Base-by-base conservation (phyloP, 2,113 vertebrate genomes). In the Vidua macroura region DNA sequence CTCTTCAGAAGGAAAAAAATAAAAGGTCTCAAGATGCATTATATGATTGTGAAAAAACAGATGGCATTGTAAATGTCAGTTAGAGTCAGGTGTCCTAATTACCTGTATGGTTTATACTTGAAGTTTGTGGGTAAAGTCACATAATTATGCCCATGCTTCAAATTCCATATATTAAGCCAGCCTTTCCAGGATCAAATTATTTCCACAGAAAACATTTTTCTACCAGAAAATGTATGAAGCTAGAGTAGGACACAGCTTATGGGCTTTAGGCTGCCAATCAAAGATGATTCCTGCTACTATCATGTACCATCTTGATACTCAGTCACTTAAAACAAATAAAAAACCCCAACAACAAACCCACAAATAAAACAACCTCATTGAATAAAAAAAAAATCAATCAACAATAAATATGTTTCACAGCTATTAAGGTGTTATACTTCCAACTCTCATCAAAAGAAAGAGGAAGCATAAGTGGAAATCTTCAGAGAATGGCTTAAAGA, bases 261-360 rank as follows among this genome's bases (percentile, higher is more conserved):
- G 9, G 14, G 48, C 15, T 77, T 73, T 3, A 60, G 52, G 18
- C 9, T 64, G 39, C 6, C 18, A 55, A 4, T 51, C 9, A 60
- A 39, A 70, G 15, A 48, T 49, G 24, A 37, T 51, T 86, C 79
- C 37, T 55, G 24, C 6, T 51, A 44, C 35, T 64, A 44, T 33
- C 13, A 46, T 59, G 44, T 23, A 37, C 9, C 17, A 49, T 23
- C 11, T 69, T 24, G 10, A 56, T 39, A 48, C 8, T 63, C 14
- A 59, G 20, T 56, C 35, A 56, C 27, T 49, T 51, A 43, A 78
- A 91, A 58, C 20, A 83, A 70, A 39, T 31, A 11, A 55, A 67
- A 51, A 22, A 5, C 0, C 3, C 2, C 3, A 41, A 25, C 7
- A 27, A n/a, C 4, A 70, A 62, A n/a, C 10, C 6, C 6, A 15